Base-by-base conservation (phyloP, 2,888 invertebrate species). In the Xanthia togata region DNA sequence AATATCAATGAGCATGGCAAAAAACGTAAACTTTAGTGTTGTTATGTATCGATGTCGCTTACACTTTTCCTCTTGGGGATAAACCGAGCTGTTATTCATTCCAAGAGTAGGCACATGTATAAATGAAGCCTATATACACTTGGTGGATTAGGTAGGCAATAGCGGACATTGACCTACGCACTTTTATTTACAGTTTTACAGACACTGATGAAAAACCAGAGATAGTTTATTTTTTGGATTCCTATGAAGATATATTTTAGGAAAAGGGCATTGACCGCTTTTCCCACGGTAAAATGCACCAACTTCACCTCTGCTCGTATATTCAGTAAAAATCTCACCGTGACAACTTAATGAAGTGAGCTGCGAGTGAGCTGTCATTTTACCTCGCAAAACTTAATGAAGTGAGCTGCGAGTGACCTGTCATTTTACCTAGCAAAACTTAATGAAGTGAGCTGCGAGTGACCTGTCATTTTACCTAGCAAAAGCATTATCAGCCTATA, bases 1-100 rank as follows among this genome's bases (percentile, higher is more conserved):
- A 73, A 79, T 75, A 62, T 65, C 5, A 79, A 53, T 76, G 68
- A 53, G 23, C 20, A 17, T 17, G n/a, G 55, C 17, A 50, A 35
- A 67, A 73, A 67, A 55, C 31, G 20, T 23, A 9, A 20, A 38
- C 6, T n/a, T n/a, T 12, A 55, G 9, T 26, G 26, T 72, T 50
- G 14, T 38, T 55, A 23, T 20, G 20, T 50, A 50, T 50, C 50
- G 31, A 62, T 47, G 35, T 60, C 38, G 55, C 31, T 64, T 14
- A 41, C 0, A 60, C 20, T 60, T 81, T 81, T 79, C 81, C 81
- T 79, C 75, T 55, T 74, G 31, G 65, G 65, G 31, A 62, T 75
- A 81, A 67, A 62, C 47, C 55, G 31, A 50, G n/a, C 31, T 31
- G 20, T 71, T 26, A 50, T 80, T 59, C 0, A 70, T 63, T 41